Base-by-base conservation (phyloP, 2,113 vertebrate genomes). In the Buteo buteo region DNA sequence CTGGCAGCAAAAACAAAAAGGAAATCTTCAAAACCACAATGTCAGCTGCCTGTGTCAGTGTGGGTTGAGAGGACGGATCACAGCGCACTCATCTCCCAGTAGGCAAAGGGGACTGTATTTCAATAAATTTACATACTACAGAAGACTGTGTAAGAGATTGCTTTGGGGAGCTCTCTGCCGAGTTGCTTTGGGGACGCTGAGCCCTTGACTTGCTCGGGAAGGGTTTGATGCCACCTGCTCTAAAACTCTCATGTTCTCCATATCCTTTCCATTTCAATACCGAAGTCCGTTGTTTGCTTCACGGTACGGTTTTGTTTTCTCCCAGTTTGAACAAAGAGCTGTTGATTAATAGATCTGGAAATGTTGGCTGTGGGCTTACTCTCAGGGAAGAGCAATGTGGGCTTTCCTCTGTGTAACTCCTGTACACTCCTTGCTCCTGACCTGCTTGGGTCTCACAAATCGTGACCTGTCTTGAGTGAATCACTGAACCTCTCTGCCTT, bases 61-160 rank as follows among this genome's bases (percentile, higher is more conserved):
- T 95, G 91, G 95, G 95, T 86, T 97, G 97, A 96, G 94, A 96
- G 92, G 95, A 97, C 32, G 7, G 94, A 96, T 97, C 95, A 93
- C 88, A 97, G 97, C 16, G 0, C 84, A 42, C 83, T 92, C 92
- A 82, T 97, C 82, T 97, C 96, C 96, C 97, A 96, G 74, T 88
- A 92, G 94, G 94, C 88, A 92, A 94, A 96, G 57, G 69, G 44
- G 91, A 94, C 83, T 91, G 67, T 71, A 97, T 97, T 98, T 96
- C 88, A 96, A 96, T 96, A 97, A 96, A 97, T 98, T 97, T 97
- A 82, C 96, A 97, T 96, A 96, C 95, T 93, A 96, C 90, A 96
- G 94, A 96, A 96, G 91, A 94, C 88, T 64, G 58, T 62, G 64
- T 67, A 91, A 92, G 82, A 69, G 88, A 94, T 89, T 96, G 86